Evolutionary conservation across 2,113 vertebrate genomes (phyloP), one percentile per base, ranked within the genome.

Genomic region (Myotis yumanensis): DNA sequence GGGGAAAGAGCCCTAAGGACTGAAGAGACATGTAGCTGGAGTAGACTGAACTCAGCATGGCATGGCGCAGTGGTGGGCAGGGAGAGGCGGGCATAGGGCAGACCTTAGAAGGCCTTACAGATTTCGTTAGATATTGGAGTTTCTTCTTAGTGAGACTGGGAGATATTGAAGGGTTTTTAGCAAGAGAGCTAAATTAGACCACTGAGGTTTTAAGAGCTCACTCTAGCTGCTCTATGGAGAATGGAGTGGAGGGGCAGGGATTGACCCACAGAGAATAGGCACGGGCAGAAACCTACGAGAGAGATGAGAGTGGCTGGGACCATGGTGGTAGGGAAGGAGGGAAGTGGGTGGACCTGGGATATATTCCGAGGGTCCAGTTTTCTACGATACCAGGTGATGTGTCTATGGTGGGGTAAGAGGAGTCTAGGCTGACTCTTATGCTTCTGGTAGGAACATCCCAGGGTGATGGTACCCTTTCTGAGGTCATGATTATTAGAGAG

Each of bases 31-130:
- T 1, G 51, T 54, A n/a, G 51, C 77, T 3, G 16, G 51, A 12
- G 17, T 22, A 10, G 10, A 11, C n/a, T 14, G 46, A 35, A 14
- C 18, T 17, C 62, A 3, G 20, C 32, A 11, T 3, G 83, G 69
- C 23, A 0, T 0, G 12, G 79, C 68, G 1, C 2, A 17, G 11
- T 3, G 2, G 37, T 5, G 2, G 90, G 37, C 16, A 28, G 52
- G 35, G 22, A 35, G 23, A 52, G 66, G 48, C 16, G 11, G 30
- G 37, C 8, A 35, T 23, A 40, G 23, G 23, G n/a, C 20, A 11
- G n/a, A 32, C 20, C 48, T 11, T 18, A 12, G 17, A 48, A 12
- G 48, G 43, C 37, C 40, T 57, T n/a, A 11, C 7, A 18, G 51
- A 30, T 28, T 28, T 14, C n/a, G 11, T 37, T 66, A 57, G 37